phyloP scores from a whole-genome alignment of 2,888 invertebrate species.

The Trissolcus japonicus region DNA sequence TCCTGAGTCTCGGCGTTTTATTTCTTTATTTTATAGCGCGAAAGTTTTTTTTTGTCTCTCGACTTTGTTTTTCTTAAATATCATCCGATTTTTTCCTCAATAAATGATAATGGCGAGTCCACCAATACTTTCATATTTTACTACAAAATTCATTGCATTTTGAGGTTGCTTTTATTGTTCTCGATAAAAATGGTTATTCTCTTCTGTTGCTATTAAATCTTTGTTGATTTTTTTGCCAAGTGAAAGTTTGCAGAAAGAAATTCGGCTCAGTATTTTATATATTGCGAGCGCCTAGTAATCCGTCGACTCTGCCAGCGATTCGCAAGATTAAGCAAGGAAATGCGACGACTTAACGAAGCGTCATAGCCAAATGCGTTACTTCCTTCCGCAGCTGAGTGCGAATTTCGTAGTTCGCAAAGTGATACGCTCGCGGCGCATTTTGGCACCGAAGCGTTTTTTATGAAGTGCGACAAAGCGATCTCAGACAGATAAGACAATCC shows the following conservation, averaged over 20 bases:
- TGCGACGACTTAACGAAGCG: constrained; percentile 57
- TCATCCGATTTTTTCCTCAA: constrained; percentile 14
- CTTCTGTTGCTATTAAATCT: constrained; percentile 46
- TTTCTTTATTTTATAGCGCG: constrained; percentile 41
- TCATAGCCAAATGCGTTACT: constrained; percentile 59
- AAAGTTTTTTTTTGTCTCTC: constrained; percentile 36
- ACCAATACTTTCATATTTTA: constrained; percentile 52
- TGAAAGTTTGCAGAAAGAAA: constrained; percentile 54
- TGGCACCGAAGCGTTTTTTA: constrained; percentile 27
- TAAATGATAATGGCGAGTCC: constrained; percentile 27
- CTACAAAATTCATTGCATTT: constrained; percentile 50
- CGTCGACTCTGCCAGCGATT: constrained; percentile 53
- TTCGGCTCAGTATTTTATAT: constrained; percentile 52
- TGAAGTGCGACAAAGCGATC: constrained; percentile 17
- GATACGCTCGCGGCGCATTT: constrained; percentile 25
- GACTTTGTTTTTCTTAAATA: constrained; percentile 38
- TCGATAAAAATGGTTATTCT: constrained; percentile 56
- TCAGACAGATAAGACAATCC: constrained; percentile 7
- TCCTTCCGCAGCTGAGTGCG: constrained; percentile 58
- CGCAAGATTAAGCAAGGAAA: constrained; percentile 59
- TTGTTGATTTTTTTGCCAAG: constrained; percentile 47
- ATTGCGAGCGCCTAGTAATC: constrained; percentile 30
- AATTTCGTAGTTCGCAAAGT: constrained; percentile 46
- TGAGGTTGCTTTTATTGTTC: constrained; percentile 57
- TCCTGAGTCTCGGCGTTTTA: constrained; percentile 4